A percentile compares a stretch with the other conserved stretches of the same genome.
Evolutionary conservation across 2,888 invertebrate species (phyloP).

Genomic region (Chloroclysta siterata): DNA sequence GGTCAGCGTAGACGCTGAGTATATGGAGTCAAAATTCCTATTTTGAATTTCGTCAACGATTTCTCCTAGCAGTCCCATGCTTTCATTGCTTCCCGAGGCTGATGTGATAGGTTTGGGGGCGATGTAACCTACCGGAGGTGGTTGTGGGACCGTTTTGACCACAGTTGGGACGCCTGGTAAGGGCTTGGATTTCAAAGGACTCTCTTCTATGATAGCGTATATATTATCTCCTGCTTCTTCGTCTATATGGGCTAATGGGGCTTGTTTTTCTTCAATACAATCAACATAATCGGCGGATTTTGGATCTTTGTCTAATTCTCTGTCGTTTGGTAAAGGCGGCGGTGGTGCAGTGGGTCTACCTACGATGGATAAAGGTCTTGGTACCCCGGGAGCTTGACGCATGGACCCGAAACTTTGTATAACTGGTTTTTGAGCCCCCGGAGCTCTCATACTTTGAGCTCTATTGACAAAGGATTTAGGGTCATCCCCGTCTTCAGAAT

Average conservation of each 20-base stretch:
- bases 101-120: constrained; percentile 72
- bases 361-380: constrained; percentile 91
- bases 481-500: constrained; percentile 81
- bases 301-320: constrained; percentile 55
- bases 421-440: constrained; percentile 81
- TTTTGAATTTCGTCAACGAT: constrained; percentile 95
- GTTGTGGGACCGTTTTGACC: constrained; percentile 62
- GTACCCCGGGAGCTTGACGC: constrained; percentile 87
- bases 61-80: constrained; percentile 92
- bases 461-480: constrained; percentile 87
- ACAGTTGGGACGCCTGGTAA: constrained; percentile 69
- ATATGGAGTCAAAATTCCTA: constrained; percentile 94
- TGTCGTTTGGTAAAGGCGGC: constrained; percentile 87
- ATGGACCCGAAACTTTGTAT: constrained; percentile 93
- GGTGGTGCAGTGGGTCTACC: constrained; percentile 91
- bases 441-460: constrained; percentile 92
- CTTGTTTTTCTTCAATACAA: constrained; percentile 88
- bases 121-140: constrained; percentile 80
- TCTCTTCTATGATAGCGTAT: constrained; percentile 94
- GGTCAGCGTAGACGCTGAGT: constrained; percentile 90
- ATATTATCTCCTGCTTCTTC: constrained; percentile 90
- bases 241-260: constrained; percentile 86
- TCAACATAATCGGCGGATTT: constrained; percentile 89
- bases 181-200: constrained; percentile 82
- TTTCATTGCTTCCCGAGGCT: constrained; percentile 86